These are phyloP conservation scores for Drosophila atripex DNA, from an alignment of 2,888 invertebrate genomes.

Conservation along the genomic window DNA sequence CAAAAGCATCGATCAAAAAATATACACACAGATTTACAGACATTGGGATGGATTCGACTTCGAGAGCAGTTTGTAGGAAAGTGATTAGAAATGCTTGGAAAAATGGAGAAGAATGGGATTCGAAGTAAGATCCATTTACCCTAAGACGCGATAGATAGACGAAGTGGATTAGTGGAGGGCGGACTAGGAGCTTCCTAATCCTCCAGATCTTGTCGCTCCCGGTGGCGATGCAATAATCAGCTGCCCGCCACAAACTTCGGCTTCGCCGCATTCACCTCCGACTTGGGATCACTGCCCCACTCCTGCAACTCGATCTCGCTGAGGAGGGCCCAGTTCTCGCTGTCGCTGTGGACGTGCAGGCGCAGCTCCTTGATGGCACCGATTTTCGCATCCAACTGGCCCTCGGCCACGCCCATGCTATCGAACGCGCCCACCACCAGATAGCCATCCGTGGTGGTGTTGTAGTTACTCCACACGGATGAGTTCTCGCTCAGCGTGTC, in stretches of 20 bases:
- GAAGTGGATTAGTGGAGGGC: conserved; percentile 20
- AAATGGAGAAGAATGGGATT: background rate
- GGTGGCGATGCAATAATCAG: conserved; percentile 75
- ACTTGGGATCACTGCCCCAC: conserved; percentile 85
- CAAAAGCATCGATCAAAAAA: conserved; percentile 69
- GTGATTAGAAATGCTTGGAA: background rate
- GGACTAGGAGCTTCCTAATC: conserved; percentile 13
- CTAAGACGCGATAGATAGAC: conserved; percentile 36
- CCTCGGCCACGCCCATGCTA: conserved; percentile 91
- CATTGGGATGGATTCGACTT: conserved; percentile 19
- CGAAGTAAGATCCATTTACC: conserved; percentile 5
- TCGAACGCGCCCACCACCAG: conserved; percentile 91
- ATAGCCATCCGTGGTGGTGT: conserved; percentile 88
- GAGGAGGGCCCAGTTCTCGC: conserved; percentile 94
- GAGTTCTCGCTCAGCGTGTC: conserved; percentile 83
- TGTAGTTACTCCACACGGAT: conserved; percentile 85
- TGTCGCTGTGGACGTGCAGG: conserved; percentile 91
- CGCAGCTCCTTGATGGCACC: conserved; percentile 90
- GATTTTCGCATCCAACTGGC: conserved; percentile 86
- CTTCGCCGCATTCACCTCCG: conserved; percentile 61
- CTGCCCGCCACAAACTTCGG: conserved; percentile 63
- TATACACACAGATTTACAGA: conserved; percentile 59
- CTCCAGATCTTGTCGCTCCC: conserved; percentile 26
- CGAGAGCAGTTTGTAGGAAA: conserved; percentile 1
- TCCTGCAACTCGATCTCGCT: conserved; percentile 87